Percentiles rank a stretch among this genome's conserved stretches.
Conservation (phyloP, 2,888 invertebrate genomes). For the Cinara cedri region DNA sequence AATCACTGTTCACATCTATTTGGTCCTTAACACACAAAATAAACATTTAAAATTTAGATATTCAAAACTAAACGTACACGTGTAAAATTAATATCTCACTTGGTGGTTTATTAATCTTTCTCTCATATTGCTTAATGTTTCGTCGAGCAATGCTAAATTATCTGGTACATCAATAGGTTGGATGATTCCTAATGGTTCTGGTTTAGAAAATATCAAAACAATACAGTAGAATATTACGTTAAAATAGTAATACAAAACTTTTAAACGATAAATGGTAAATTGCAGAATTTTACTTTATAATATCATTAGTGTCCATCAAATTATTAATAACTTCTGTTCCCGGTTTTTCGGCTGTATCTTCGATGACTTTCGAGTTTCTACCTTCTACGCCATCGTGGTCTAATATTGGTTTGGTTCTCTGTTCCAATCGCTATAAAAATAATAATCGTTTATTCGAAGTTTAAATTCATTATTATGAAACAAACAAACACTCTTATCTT, state of each 20-base stretch:
- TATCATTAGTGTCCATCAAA: slow-evolving; percentile 5
- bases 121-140: slow-evolving; percentile 91
- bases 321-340: slow-evolving; percentile 18
- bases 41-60: neutral
- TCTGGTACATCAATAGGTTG: slow-evolving; percentile 90
- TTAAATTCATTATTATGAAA: neutral
- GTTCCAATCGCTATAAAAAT: slow-evolving; percentile 56
- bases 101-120: slow-evolving; percentile 91
- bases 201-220: neutral
- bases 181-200: slow-evolving; percentile 69
- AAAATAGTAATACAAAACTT: neutral
- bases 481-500: slow-evolving; percentile 66
- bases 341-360: slow-evolving; percentile 21
- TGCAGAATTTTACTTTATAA: slow-evolving; percentile 9
- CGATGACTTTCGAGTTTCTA: neutral
- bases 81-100: slow-evolving; percentile 64
- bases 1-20: slow-evolving; percentile 93
- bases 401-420: slow-evolving; percentile 57
- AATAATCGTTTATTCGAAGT: neutral
- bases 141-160: slow-evolving; percentile 87
- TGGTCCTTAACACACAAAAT: slow-evolving; percentile 73
- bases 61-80: neutral
- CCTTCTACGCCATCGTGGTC: slow-evolving; percentile 15
- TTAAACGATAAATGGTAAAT: neutral
- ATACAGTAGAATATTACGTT: neutral